A percentile compares a stretch with the other conserved stretches of the same genome.
Conservation (phyloP, 2,113 vertebrate species). For the Grammomys dolichurus region DNA sequence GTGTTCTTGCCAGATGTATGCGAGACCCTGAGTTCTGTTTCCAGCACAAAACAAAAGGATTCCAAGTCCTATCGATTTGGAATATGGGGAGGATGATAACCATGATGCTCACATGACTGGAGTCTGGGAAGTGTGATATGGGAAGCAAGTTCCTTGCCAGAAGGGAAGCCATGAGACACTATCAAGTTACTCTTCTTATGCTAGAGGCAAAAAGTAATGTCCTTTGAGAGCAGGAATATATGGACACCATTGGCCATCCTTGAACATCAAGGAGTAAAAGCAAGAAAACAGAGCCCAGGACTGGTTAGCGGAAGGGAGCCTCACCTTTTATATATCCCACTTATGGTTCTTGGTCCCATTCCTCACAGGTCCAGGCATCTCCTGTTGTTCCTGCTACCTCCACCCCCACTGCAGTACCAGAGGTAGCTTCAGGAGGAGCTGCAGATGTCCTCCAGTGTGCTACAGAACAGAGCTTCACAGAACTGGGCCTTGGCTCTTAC, state of each 20-base stretch:
- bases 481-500: conserved; percentile 89
- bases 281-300: not conserved
- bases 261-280: not conserved
- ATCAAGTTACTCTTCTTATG: conserved; percentile 15
- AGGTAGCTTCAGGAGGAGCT: conserved; percentile 75
- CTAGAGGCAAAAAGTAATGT: not conserved
- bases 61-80: not conserved
- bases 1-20: not conserved
- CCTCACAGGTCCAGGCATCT: conserved; percentile 73
- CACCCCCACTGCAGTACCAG: conserved; percentile 75
- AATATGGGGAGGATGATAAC: not conserved
- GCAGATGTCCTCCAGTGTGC: conserved; percentile 82
- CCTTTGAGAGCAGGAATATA: conserved; percentile 21
- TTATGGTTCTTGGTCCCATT: conserved; percentile 1
- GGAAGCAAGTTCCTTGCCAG: conserved; percentile 26
- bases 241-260: not conserved
- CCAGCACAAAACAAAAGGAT: not conserved
- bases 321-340: not conserved
- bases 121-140: not conserved
- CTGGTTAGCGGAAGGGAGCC: not conserved
- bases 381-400: conserved; percentile 75
- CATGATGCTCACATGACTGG: not conserved
- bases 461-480: conserved; percentile 87
- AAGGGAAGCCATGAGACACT: not conserved
- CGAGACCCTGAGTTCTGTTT: not conserved